Evolutionary conservation across 1,140 invertebrate species (phyloP).

Genomic region (Polyergus mexicanus): DNA sequence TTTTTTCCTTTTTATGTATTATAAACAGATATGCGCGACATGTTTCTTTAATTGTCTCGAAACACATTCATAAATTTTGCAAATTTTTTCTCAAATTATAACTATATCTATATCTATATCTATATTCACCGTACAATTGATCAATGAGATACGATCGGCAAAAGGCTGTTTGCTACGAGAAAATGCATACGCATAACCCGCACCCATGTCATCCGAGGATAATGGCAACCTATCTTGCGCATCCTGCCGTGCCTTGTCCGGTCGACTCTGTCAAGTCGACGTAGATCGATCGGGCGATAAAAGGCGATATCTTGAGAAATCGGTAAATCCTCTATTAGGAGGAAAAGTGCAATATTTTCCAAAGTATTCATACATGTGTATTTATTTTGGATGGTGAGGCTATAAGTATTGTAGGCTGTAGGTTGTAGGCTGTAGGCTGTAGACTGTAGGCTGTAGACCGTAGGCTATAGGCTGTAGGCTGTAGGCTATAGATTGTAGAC

Average conservation of each 20-base stretch:
- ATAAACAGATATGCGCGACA: not conserved
- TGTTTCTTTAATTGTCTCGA: not conserved
- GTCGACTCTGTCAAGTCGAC: constrained; percentile 32
- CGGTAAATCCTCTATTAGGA: not conserved
- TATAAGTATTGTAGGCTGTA: too few species aligned
- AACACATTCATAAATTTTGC: not conserved
- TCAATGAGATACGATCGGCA: not conserved
- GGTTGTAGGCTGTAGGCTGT: too few species aligned
- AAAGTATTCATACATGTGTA: too few species aligned
- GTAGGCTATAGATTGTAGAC: too few species aligned
- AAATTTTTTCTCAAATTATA: not conserved
- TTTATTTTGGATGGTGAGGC: too few species aligned
- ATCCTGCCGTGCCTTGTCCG: constrained; percentile 77
- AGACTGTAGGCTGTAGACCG: too few species aligned
- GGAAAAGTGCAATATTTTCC: constrained; percentile 1
- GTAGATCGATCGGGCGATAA: constrained; percentile 53
- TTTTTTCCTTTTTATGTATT: too few species aligned
- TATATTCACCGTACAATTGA: not conserved
- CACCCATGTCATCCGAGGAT: constrained; percentile 65
- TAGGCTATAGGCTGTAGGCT: too few species aligned
- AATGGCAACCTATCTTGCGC: constrained; percentile 69
- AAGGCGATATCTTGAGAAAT: constrained; percentile 41
- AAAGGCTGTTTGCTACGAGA: constrained; percentile 38
- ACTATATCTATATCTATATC: too few species aligned
- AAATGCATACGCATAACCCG: constrained; percentile 59